Evolutionary conservation across 2,113 vertebrate species (phyloP).

Genomic region (Leucopsar rothschildi): DNA sequence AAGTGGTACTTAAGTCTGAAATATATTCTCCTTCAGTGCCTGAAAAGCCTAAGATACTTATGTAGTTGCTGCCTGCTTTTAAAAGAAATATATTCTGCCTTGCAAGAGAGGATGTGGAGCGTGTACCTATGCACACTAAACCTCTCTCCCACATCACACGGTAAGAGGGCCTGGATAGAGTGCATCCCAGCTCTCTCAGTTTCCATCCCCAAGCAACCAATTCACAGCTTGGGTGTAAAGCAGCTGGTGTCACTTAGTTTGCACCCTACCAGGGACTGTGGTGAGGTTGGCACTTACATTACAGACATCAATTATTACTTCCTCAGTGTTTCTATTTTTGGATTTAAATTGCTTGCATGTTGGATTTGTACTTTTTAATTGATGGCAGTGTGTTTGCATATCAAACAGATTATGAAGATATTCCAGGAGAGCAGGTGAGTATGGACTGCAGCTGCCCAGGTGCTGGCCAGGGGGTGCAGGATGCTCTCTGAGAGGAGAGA

Average conservation of each 20-base stretch:
- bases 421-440: neutral
- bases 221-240: neutral
- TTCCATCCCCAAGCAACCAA: neutral
- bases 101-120: neutral
- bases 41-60: neutral
- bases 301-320: neutral
- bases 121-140: neutral
- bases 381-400: neutral
- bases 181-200: accelerated
- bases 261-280: neutral
- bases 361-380: neutral
- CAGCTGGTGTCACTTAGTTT: neutral
- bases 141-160: neutral
- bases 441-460: accelerated
- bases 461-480: accelerated
- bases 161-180: accelerated
- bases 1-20: neutral
- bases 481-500: neutral
- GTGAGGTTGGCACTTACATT: accelerated
- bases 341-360: neutral
- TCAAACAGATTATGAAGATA: neutral
- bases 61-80: accelerated
- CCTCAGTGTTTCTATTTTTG: neutral
- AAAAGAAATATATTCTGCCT: neutral
- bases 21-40: neutral